These are phyloP conservation scores for Zaprionus inermis DNA, from an alignment of 1,140 invertebrate genomes.

Conservation along the genomic window DNA sequence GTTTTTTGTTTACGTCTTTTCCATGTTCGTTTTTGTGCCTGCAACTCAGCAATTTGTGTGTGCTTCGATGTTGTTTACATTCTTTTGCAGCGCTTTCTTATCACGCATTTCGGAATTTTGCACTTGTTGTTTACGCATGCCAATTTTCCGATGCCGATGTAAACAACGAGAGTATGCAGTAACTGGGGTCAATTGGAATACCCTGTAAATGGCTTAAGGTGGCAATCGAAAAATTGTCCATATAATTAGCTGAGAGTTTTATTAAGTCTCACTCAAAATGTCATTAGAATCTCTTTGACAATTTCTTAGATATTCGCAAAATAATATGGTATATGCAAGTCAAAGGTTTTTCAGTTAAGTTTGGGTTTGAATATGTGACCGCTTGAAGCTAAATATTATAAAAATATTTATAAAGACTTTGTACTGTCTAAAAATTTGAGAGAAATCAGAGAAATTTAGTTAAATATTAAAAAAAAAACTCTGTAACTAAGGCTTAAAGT, in stretches of 20 bases:
- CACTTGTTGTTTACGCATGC: slow-evolving; percentile 52
- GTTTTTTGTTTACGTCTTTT: background rate
- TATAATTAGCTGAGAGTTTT: background rate
- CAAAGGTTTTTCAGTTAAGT: too few species aligned
- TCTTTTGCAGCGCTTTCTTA: slow-evolving; percentile 42
- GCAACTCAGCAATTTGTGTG: slow-evolving; percentile 13
- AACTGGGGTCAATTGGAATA: background rate
- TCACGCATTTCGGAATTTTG: slow-evolving; percentile 30
- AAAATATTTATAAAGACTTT: too few species aligned
- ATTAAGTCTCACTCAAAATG: background rate
- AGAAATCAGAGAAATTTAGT: too few species aligned
- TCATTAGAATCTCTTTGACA: background rate
- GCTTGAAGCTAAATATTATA: too few species aligned
- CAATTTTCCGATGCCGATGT: slow-evolving; percentile 11
- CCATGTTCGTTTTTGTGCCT: slow-evolving; percentile 12
- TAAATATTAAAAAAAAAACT: background rate
- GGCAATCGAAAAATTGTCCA: too few species aligned
- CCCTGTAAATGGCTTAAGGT: background rate
- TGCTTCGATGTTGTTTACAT: slow-evolving; percentile 54
- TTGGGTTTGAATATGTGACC: too few species aligned
- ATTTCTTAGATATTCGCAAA: background rate
- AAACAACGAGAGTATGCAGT: background rate
- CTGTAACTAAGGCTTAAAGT: background rate
- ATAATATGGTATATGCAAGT: too few species aligned
- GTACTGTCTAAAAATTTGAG: too few species aligned